Evolutionary conservation across 2,888 invertebrate genomes (phyloP).

Genomic region (Empis stercorea): DNA sequence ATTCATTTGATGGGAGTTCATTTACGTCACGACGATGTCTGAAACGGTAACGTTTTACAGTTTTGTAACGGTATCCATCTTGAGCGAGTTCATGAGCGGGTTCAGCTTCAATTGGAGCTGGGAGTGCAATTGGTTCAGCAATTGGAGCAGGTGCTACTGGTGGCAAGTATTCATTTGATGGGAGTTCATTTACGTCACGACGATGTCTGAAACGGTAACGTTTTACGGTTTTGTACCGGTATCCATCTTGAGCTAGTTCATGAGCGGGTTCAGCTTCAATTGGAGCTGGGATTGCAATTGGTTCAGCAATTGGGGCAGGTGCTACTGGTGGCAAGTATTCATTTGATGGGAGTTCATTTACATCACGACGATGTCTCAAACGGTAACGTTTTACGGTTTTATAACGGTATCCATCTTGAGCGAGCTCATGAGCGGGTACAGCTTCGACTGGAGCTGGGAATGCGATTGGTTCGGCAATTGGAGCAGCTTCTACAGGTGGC

Average conservation of each 20-base stretch:
- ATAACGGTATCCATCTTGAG: slow-evolving; percentile 23
- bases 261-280: slow-evolving; percentile 9
- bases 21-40: not conserved
- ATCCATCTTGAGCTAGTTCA: slow-evolving; percentile 20
- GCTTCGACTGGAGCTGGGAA: slow-evolving; percentile 13
- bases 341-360: slow-evolving; percentile 6
- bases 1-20: slow-evolving; percentile 12
- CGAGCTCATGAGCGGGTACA: slow-evolving; percentile 17
- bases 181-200: slow-evolving; percentile 22
- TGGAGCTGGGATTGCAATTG: not conserved
- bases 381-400: slow-evolving; percentile 21
- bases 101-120: slow-evolving; percentile 16
- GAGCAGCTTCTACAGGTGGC: slow-evolving; percentile 16
- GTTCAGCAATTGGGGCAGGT: not conserved
- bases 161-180: slow-evolving; percentile 10
- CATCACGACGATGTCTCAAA: slow-evolving; percentile 22
- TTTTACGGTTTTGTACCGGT: slow-evolving; percentile 21
- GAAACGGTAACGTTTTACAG: slow-evolving; percentile 3
- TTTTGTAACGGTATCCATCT: slow-evolving; percentile 16
- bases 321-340: not conserved
- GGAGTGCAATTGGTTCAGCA: slow-evolving; percentile 14
- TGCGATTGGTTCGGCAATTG: slow-evolving; percentile 9
- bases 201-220: slow-evolving; percentile 21
- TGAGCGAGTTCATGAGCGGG: slow-evolving; percentile 23
- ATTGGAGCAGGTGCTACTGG: slow-evolving; percentile 5